Conservation (phyloP, 1,140 invertebrate species). For the Drosophila ficusphila region DNA sequence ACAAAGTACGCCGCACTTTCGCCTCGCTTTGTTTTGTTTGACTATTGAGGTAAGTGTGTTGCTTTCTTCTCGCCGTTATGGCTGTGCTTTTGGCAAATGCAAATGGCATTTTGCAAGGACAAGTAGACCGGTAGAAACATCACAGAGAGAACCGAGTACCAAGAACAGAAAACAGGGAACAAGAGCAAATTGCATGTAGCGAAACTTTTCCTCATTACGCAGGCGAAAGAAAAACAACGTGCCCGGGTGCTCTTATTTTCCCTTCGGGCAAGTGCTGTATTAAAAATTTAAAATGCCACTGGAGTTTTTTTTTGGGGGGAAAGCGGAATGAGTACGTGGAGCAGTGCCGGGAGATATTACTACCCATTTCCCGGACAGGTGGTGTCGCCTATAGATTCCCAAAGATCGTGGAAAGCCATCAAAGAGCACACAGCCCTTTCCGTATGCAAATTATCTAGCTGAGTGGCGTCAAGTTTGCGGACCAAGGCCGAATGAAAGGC, state of each 20-base stretch:
- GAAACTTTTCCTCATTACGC: conserved; percentile 52
- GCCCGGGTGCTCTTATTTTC: conserved; percentile 19
- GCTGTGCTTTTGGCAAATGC: conserved; percentile 72
- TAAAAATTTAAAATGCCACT: conserved; percentile 50
- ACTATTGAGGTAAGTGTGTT: conserved; percentile 76
- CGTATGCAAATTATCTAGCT: conserved; percentile 44
- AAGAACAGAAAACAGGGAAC: conserved; percentile 12
- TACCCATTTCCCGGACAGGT: conserved; percentile 15
- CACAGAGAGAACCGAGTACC: neutral
- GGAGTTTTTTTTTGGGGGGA: conserved; percentile 8
- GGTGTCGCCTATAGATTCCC: conserved; percentile 33
- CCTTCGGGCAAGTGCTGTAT: conserved; percentile 41
- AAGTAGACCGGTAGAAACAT: conserved; percentile 47
- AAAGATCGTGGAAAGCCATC: conserved; percentile 40
- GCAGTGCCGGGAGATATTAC: conserved; percentile 2
- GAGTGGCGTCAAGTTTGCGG: conserved; percentile 33
- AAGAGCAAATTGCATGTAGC: conserved; percentile 54
- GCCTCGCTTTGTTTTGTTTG: conserved; percentile 66
- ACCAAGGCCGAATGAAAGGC: conserved; percentile 32
- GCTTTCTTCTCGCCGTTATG: conserved; percentile 56
- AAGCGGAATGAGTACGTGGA: too few relatives aligned
- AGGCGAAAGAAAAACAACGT: conserved; percentile 45
- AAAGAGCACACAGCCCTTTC: conserved; percentile 36
- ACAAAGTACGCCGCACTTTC: conserved; percentile 75
- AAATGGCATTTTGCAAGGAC: conserved; percentile 75